Evolutionary conservation across 2,888 invertebrate species (phyloP).

Genomic region (Glyphotaelius pellucidus): DNA sequence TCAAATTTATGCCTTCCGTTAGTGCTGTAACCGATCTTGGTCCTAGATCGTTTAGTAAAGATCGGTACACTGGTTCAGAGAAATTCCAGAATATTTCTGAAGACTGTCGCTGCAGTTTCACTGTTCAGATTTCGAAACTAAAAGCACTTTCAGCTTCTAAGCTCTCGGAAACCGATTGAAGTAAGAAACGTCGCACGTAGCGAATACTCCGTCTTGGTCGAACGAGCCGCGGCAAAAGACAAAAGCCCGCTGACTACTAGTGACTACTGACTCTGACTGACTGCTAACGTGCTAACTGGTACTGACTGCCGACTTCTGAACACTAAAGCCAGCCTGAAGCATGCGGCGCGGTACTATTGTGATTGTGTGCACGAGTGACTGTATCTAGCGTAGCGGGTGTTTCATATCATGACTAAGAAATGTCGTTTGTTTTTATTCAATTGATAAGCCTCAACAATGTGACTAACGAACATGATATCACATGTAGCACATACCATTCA

Average conservation of each 20-base stretch:
- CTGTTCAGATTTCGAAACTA: neutral
- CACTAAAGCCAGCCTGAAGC: neutral
- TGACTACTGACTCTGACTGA: neutral
- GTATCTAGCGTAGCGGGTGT: neutral
- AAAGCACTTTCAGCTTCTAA: constrained; percentile 8
- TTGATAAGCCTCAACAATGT: constrained; percentile 15
- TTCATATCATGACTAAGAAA: constrained; percentile 14
- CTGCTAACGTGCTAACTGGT: neutral
- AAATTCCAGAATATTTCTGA: neutral
- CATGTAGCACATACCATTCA: neutral
- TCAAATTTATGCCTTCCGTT: neutral
- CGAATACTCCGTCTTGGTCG: neutral
- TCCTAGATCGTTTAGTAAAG: neutral
- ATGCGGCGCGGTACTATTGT: neutral
- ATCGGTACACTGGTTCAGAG: neutral
- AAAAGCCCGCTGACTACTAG: constrained; percentile 17
- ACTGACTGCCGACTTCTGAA: neutral
- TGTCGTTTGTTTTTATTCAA: constrained; percentile 20
- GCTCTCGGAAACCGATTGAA: constrained; percentile 13
- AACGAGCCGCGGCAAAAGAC: constrained; percentile 8
- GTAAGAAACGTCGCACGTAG: neutral
- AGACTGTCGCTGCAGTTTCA: neutral
- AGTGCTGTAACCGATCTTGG: neutral
- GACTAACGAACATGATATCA: neutral
- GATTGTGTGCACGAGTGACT: neutral